Conservation (phyloP, 1,140 invertebrate genomes). For the Zaprionus kolodkinae region DNA sequence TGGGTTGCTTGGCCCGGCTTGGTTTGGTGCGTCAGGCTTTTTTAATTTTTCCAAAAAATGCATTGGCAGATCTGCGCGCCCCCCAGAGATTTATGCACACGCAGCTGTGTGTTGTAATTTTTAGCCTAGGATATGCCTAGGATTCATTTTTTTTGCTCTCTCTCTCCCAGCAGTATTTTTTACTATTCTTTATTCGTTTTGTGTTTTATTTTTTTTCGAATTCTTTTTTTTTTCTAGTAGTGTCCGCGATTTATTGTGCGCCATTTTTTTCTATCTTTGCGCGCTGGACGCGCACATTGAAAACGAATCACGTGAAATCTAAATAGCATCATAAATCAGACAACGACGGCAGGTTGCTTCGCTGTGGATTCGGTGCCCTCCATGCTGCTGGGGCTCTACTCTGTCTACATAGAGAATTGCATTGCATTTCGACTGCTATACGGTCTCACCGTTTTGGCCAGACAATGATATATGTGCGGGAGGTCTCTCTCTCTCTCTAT, state of each 20-base stretch:
- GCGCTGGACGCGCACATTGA: conserved; percentile 71
- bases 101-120: conserved; percentile 82
- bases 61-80: conserved; percentile 43
- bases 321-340: conserved; percentile 83
- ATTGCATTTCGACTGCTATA: conserved; percentile 57
- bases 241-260: conserved; percentile 71
- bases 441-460: conserved; percentile 47
- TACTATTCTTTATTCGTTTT: conserved; percentile 34
- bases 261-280: conserved; percentile 77
- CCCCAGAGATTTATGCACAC: conserved; percentile 74
- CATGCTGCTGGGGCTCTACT: conserved; percentile 25
- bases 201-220: not conserved
- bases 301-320: conserved; percentile 82
- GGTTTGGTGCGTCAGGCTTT: conserved; percentile 37
- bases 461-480: conserved; percentile 75
- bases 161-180: conserved; percentile 32
- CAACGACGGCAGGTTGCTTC: conserved; percentile 77
- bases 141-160: conserved; percentile 30
- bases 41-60: conserved; percentile 61
- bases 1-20: conserved; percentile 34
- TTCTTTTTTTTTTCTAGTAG: conserved; percentile 31
- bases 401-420: conserved; percentile 20
- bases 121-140: conserved; percentile 58
- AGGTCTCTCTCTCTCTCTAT: not conserved
- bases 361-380: conserved; percentile 50